Conservation (phyloP, 1,140 invertebrate species). For the Helicoverpa zea region DNA sequence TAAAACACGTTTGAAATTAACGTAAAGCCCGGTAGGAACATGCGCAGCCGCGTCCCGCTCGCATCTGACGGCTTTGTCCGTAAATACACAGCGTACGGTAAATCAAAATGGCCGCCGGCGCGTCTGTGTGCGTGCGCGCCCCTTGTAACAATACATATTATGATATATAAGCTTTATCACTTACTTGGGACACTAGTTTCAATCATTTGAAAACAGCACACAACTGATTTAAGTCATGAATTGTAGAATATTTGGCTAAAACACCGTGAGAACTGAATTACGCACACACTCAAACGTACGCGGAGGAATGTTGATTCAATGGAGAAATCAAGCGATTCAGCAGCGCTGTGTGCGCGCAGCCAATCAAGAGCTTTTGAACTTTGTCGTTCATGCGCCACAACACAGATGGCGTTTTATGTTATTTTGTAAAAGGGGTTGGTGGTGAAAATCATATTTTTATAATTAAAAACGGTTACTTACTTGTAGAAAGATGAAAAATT, state of each 20-base stretch:
- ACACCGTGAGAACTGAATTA: constrained; percentile 78
- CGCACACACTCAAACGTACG: constrained; percentile 81
- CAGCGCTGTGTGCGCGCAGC: constrained; percentile 67
- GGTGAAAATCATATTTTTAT: background rate
- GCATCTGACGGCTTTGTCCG: constrained; percentile 86
- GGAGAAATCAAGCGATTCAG: constrained; percentile 85
- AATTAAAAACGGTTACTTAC: background rate
- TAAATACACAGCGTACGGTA: constrained; percentile 84
- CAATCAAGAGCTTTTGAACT: constrained; percentile 78
- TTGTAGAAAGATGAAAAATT: background rate
- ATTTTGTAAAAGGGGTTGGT: constrained; percentile 22
- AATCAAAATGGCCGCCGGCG: constrained; percentile 83
- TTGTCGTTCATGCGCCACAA: constrained; percentile 60
- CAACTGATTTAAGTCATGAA: constrained; percentile 72
- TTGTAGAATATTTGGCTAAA: constrained; percentile 51
- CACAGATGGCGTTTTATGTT: constrained; percentile 74
- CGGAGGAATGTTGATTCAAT: constrained; percentile 86
- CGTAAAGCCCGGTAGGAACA: constrained; percentile 79
- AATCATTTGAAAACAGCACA: constrained; percentile 55
- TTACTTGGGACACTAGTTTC: constrained; percentile 49
- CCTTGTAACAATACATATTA: constrained; percentile 62
- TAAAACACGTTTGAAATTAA: constrained; percentile 81
- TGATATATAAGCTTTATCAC: constrained; percentile 53
- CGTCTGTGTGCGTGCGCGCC: constrained; percentile 79
- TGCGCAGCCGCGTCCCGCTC: constrained; percentile 85